These are phyloP conservation scores for Ceramica pisi DNA, from an alignment of 2,888 invertebrate genomes.

Conservation along the genomic window DNA sequence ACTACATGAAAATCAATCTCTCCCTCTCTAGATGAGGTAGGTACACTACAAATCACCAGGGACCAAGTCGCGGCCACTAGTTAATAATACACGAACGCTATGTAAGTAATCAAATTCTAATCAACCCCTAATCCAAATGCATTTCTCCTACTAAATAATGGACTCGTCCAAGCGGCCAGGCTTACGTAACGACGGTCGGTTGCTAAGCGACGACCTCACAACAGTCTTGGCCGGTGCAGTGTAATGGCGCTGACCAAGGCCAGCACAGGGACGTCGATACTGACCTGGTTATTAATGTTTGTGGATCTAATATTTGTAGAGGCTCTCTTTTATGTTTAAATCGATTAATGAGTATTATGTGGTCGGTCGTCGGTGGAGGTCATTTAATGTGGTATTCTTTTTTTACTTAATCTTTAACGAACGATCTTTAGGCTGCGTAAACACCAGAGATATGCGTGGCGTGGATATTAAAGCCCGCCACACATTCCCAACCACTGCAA, in stretches of 20 bases:
- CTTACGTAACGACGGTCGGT: constrained; percentile 22
- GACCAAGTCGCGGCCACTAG: too few relatives aligned
- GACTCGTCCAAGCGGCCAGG: constrained; percentile 9
- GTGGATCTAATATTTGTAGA: constrained; percentile 52
- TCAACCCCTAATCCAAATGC: constrained; percentile 22
- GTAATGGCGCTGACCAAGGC: constrained; percentile 54
- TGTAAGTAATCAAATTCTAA: constrained; percentile 35
- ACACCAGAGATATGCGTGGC: too few relatives aligned
- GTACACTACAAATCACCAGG: too few relatives aligned
- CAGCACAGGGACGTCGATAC: constrained; percentile 34
- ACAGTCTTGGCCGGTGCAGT: constrained; percentile 42
- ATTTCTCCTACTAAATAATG: constrained; percentile 26
- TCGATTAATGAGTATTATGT: neutral
- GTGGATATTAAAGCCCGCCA: too few relatives aligned
- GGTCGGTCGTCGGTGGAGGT: neutral
- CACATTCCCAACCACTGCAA: too few relatives aligned
- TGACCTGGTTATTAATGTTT: constrained; percentile 60
- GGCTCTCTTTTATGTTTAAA: constrained; percentile 22
- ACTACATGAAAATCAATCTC: too few relatives aligned
- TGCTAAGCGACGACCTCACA: constrained; percentile 50
- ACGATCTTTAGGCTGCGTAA: too few relatives aligned
- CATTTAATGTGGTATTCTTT: too few relatives aligned
- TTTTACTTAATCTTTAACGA: too few relatives aligned
- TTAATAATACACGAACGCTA: neutral
- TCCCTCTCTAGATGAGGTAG: too few relatives aligned